Evolutionary conservation across 2,888 invertebrate genomes (phyloP).

Genomic region (Andrena minutula): DNA sequence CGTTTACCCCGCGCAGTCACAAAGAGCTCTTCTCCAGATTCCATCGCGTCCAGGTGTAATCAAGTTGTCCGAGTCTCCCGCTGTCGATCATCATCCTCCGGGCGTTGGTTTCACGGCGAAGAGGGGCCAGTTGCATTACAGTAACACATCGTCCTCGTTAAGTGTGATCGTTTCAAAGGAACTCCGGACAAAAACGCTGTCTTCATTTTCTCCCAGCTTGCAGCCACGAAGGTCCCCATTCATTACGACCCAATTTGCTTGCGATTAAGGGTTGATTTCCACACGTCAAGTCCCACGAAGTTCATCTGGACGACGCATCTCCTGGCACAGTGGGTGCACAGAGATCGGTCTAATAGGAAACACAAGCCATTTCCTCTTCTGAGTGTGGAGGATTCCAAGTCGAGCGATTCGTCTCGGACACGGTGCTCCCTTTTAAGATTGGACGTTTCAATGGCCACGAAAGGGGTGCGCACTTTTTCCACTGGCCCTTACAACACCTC

Average conservation of each 20-base stretch:
- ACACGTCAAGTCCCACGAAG: background rate
- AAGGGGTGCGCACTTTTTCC: slow-evolving; percentile 45
- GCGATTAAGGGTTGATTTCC: slow-evolving; percentile 12
- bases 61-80: background rate
- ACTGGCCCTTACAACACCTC: slow-evolving; percentile 14
- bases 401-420: slow-evolving; percentile 66
- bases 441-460: slow-evolving; percentile 42
- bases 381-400: background rate
- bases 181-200: background rate
- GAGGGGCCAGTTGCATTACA: background rate
- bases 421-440: slow-evolving; percentile 38
- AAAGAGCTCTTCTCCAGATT: background rate
- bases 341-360: slow-evolving; percentile 25
- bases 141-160: background rate
- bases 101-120: background rate
- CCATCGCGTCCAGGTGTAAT: slow-evolving; percentile 1
- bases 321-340: slow-evolving; percentile 36
- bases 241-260: slow-evolving; percentile 34
- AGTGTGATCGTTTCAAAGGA: background rate
- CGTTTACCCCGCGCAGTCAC: background rate
- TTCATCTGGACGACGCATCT: background rate
- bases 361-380: slow-evolving; percentile 42
- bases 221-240: slow-evolving; percentile 10
- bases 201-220: background rate
- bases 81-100: background rate